Conservation (phyloP, 2,797 vertebrate species). For the Peromyscus melanophrys region DNA sequence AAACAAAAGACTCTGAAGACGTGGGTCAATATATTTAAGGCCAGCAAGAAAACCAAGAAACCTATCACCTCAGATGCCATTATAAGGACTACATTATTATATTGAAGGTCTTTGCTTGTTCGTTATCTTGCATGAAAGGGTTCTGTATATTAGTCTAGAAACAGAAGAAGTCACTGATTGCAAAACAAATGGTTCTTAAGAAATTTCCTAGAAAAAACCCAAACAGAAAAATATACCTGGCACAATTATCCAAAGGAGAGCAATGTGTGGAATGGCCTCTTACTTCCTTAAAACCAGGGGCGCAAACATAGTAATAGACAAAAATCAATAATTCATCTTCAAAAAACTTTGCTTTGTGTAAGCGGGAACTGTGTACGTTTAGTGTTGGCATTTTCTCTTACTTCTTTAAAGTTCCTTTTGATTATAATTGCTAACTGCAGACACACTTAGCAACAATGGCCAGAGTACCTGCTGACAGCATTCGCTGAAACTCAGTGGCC, state of each 20-base stretch:
- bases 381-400: not conserved
- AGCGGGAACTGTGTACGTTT: slow-evolving; percentile 1
- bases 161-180: not conserved
- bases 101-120: not conserved
- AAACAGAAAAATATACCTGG: not conserved
- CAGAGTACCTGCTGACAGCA: not conserved
- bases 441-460: not conserved
- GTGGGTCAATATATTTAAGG: slow-evolving; percentile 3
- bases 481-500: not conserved
- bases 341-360: slow-evolving; percentile 32
- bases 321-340: not conserved
- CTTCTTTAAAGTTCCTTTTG: slow-evolving; percentile 50
- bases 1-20: slow-evolving; percentile 33
- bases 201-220: slow-evolving; percentile 11
- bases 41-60: slow-evolving; percentile 17
- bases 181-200: not conserved
- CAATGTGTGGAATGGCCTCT: not conserved
- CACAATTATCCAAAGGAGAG: not conserved
- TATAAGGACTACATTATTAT: not conserved
- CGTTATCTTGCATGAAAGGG: not conserved
- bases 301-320: slow-evolving; percentile 7
- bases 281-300: not conserved
- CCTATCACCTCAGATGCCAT: not conserved
- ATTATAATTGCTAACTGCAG: slow-evolving; percentile 58
- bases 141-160: not conserved